Evolutionary conservation across 2,888 invertebrate species (phyloP).

Genomic region (Atethmia centrago): DNA sequence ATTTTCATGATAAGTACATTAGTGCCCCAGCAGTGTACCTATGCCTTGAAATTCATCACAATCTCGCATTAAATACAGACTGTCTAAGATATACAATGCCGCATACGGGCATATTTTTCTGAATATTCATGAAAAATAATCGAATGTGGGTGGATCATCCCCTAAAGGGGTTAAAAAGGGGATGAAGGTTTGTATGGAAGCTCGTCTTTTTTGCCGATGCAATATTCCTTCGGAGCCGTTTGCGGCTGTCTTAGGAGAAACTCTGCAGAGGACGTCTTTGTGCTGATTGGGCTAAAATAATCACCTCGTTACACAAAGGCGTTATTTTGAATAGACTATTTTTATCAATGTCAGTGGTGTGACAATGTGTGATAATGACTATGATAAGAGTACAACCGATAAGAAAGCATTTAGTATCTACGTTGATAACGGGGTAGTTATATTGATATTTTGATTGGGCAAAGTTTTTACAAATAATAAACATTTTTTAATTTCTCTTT

Average conservation of each 20-base stretch:
- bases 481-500: too few relatives aligned
- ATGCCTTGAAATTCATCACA: background rate
- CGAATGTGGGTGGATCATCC: background rate
- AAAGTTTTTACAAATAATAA: too few relatives aligned
- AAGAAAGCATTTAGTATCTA: slow-evolving; percentile 10
- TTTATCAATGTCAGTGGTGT: slow-evolving; percentile 31
- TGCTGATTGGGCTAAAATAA: background rate
- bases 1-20: slow-evolving; percentile 24
- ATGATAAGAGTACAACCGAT: slow-evolving; percentile 23
- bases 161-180: background rate
- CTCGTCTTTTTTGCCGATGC: background rate
- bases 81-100: too few relatives aligned
- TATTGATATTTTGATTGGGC: too few relatives aligned
- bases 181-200: background rate
- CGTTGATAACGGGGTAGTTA: slow-evolving; percentile 21
- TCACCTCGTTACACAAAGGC: slow-evolving; percentile 14
- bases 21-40: background rate
- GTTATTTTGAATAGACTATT: background rate
- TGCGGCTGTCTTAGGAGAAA: background rate
- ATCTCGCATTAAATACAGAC: background rate
- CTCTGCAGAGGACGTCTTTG: background rate
- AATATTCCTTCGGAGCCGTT: background rate
- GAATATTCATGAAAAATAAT: too few relatives aligned
- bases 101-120: too few relatives aligned
- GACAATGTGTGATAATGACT: slow-evolving; percentile 23